phyloP scores from a whole-genome alignment of 2,888 invertebrate species.

The Acleris holmiana region DNA sequence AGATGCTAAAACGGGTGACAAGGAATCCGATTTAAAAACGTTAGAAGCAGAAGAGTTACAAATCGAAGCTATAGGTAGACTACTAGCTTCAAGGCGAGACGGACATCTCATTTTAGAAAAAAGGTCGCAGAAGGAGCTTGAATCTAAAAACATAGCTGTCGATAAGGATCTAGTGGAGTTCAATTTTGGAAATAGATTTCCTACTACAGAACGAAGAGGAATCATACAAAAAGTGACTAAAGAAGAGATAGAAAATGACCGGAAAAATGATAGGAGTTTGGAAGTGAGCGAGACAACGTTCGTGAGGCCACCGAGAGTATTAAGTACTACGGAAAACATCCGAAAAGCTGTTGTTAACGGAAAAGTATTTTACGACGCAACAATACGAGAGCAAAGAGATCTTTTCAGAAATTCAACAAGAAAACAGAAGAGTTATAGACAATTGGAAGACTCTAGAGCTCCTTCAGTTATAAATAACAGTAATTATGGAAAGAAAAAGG shows the following conservation, averaged over 20 bases:
- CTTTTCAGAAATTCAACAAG: constrained; percentile 57
- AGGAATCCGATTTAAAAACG: constrained; percentile 65
- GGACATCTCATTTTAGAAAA: constrained; percentile 71
- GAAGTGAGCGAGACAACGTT: constrained; percentile 79
- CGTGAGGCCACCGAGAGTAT: constrained; percentile 71
- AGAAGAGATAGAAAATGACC: constrained; percentile 72
- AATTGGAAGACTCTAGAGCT: constrained; percentile 55
- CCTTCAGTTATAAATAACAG: constrained; percentile 55
- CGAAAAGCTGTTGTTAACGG: constrained; percentile 77
- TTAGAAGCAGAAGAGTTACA: constrained; percentile 79
- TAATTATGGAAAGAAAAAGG: constrained; percentile 62
- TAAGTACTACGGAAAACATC: constrained; percentile 73
- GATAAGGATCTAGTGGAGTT: constrained; percentile 69
- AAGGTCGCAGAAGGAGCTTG: constrained; percentile 71
- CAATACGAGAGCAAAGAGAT: constrained; percentile 71
- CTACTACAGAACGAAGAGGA: constrained; percentile 67
- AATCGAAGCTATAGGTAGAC: constrained; percentile 78
- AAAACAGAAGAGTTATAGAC: constrained; percentile 50
- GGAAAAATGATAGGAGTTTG: constrained; percentile 65
- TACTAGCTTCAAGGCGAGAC: constrained; percentile 70
- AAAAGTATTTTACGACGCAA: constrained; percentile 78
- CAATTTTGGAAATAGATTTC: constrained; percentile 71
- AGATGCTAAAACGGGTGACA: constrained; percentile 67
- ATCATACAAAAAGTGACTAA: constrained; percentile 71
- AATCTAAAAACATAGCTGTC: constrained; percentile 66